Conservation (phyloP, 2,797 vertebrate genomes). For the Helarctos malayanus region DNA sequence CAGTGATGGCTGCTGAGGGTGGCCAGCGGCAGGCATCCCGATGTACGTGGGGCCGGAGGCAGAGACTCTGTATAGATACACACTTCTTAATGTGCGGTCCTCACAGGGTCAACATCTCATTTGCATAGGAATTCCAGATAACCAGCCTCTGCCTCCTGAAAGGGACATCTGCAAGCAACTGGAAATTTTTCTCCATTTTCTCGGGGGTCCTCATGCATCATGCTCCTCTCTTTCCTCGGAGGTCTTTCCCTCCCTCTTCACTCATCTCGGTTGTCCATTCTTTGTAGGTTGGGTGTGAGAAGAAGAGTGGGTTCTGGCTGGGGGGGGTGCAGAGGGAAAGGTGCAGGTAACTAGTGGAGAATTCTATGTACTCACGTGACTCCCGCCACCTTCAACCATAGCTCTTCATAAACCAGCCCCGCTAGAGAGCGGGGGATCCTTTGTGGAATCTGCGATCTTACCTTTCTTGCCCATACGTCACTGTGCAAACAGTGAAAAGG, state of each 20-base stretch:
- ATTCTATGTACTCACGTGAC: background rate
- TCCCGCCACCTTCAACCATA: background rate
- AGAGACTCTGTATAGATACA: background rate
- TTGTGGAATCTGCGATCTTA: background rate
- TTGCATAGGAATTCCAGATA: background rate
- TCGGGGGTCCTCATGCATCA: background rate
- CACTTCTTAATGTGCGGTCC: background rate
- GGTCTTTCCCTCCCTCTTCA: background rate
- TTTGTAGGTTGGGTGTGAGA: background rate
- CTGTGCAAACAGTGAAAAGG: background rate
- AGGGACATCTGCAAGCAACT: background rate
- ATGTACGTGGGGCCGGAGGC: background rate
- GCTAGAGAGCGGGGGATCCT: background rate
- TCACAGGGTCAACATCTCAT: background rate
- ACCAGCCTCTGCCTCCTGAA: background rate
- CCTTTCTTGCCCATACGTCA: background rate
- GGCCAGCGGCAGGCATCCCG: background rate
- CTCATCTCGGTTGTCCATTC: background rate
- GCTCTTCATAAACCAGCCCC: background rate
- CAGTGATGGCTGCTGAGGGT: background rate
- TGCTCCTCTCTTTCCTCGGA: background rate
- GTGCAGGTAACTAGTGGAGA: background rate
- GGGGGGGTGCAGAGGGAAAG: background rate
- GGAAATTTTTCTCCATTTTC: background rate
- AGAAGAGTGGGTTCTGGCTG: background rate